Base-by-base conservation (phyloP, 2,888 invertebrate genomes). In the Noctuana brunneofusca region DNA sequence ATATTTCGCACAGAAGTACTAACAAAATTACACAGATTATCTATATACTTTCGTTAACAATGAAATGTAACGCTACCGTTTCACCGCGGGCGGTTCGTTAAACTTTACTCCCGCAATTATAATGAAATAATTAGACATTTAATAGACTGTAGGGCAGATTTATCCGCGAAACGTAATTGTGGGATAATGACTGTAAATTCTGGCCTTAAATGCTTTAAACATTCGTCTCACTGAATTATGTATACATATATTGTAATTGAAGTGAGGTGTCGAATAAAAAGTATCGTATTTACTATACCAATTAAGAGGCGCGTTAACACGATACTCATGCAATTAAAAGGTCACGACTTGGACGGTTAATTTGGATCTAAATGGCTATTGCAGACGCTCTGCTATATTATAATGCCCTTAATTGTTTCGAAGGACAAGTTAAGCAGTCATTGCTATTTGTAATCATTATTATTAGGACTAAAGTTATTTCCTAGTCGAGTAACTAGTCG, bases 121-220 rank as follows among this genome's bases (percentile, higher is more conserved):
- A 38, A 38, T 54, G 22, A 14, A 38, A 35, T 38, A 54, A 54
- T 38, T 54, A 22, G 27, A 54, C 53, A 18, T 49, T 49, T 24
- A 49, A 49, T 24, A 24, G 52, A 16, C 9, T 12, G 32, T 52
- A 52, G 46, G 30, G 52, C 52, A 16, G 32, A 52, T 52, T 52
- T 35, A 35, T 32, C 16, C 32, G 16, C 35, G 32, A 32, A 6
- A 22, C 46, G 22, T 46, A 46, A 46, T 46, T 46, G 11, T 46
- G 4, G 20, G 22, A 46, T 22, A 22, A 22, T 46, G 12, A 22
- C 46, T 4, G 46, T 46, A 46, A 46, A 20, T 46, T 46, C 20
- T 4, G 22, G n/a, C 4, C n/a, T 48, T n/a, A 22, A 22, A n/a
- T n/a, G 22, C 41, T 43, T 14, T 9, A 43, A n/a, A 48, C 22